Evolutionary conservation across 2,797 vertebrate species (phyloP), one percentile per base, ranked within the genome.

Genomic region (Schizopygopsis malacanthus): DNA sequence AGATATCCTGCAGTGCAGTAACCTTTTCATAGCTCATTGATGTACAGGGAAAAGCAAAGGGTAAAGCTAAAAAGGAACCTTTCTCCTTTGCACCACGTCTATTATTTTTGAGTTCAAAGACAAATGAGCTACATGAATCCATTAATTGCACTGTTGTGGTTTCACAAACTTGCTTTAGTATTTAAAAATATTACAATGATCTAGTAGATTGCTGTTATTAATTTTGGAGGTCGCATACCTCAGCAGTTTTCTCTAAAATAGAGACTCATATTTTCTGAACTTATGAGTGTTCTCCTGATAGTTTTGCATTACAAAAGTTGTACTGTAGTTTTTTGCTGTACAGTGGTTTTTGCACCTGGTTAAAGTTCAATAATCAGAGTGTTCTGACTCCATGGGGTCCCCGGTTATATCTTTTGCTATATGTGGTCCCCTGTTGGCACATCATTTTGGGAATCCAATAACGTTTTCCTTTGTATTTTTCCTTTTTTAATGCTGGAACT

Each of bases 11-110:
- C 63, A 12, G 80, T 59, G 84, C 39, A 3, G 47, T 88, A 73
- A 88, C 80, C 87, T 88, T 88, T 88, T 72, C 63, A 43, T 28
- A 47, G 20, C 65, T 72, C 54, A 76, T n/a, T 2, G 15, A 85
- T 63, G 47, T 85, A 72, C 20, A 52, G 43, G 18, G 41, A 25
- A 77, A 56, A 47, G 43, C 56, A 78, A 82, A 87, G 73, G 73
- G 37, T 81, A 71, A 61, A 22, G n/a, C 79, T 78, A 78, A 82
- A 85, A 85, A 87, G 52, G 20, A 54, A 56, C 25, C 63, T 10
- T 52, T 59, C 47, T 76, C 16, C 25, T 39, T 69, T 59, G 28
- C 28, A 41, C 18, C 20, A 63, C 28, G 12, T 54, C 72, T 79
- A 83, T 50, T 72, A 52, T 65, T 82, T 78, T 25, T 43, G 4